Evolutionary conservation across 2,113 vertebrate genomes (phyloP), one percentile per base, ranked within the genome.

Genomic region (Chionodraco myersi): DNA sequence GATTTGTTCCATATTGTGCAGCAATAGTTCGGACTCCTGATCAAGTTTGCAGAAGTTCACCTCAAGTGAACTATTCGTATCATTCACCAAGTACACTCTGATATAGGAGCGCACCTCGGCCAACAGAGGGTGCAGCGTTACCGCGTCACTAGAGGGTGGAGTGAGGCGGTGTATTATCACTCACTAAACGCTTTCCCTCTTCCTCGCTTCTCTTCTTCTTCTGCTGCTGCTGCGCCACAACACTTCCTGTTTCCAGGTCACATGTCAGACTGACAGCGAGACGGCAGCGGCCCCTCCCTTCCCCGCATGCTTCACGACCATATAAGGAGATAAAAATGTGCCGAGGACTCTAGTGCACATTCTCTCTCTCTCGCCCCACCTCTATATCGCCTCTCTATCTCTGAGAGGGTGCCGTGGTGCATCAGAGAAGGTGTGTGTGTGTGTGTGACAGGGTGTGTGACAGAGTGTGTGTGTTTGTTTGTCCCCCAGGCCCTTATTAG

Each of bases 321-420:
- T 95, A 95, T 94, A 96, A 92, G 95, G 95, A 83, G 88, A 95
- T 80, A 53, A 94, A 86, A 63, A 88, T 16, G 63, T 4, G 84
- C 90, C 69, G 56, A 2, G 77, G 68, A 86, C 49, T 69, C 30
- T 10, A 45, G 74, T 66, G 52, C 61, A 71, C 44, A 59, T 47
- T 30, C n/a, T 14, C 68, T 53, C 68, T 53, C 71, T 66, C 72
- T 76, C 7, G n/a, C 61, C 5, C 71, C 57, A 68, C 41, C 74
- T 85, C 66, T 53, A 21, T 10, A 72, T 21, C 21, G 1, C 21
- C 21, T 21, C 21, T 21, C 21, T 21, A 21, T 45, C 57, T 47
- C 30, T 68, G 9, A 21, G 15, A 60, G 60, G 26, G 41, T 18
- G 45, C 15, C 0, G 76, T 26, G 49, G 61, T 66, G 61, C 57